Evolutionary conservation across 2,797 vertebrate species (phyloP), one percentile per base, ranked within the genome.

Genomic region (Momotus momota): DNA sequence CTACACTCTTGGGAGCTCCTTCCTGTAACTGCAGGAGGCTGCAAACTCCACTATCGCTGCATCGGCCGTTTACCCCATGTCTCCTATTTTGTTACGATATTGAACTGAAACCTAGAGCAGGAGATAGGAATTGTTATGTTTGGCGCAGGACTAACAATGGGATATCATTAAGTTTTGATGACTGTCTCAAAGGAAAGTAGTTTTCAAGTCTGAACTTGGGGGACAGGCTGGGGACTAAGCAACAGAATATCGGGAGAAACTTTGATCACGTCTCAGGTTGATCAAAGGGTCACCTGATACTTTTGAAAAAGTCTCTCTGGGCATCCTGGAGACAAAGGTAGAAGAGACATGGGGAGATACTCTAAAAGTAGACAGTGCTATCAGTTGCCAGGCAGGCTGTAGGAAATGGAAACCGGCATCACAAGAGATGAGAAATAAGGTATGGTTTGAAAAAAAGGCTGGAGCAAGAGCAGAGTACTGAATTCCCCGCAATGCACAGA

Each of bases 281-380:
- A 97, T 96, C 95, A 96, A 96, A 97, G 83, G 66, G 77, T 75
- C 83, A 95, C 54, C 73, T 0, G 55, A 95, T 86, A 88, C 62
- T 62, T 86, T 66, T 88, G 19, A 9, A 74, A 80, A 94, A 84
- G 88, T 27, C 46, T 73, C 72, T 54, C 40, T 79, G 77, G 83
- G 51, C 46, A 93, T 79, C 81, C 57, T 66, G 58, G n/a, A 85
- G 86, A 93, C 70, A 94, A 84, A 96, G 38, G 62, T 27, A 72
- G 60, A 86, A 71, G 19, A 86, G 33, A 78, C 20, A 4, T 20
- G 12, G 12, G 54, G 48, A 86, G 46, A 75, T 18, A 58, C 15
- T 78, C 72, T 74, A 65, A 93, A 93, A 88, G 72, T 82, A 91
- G 48, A 69, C 41, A 64, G 18, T 6, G 45, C 46, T 73, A 88